Evolutionary conservation across 2,888 invertebrate genomes (phyloP), one percentile per base, ranked within the genome.

Genomic region (Nesidiocoris tenuis): DNA sequence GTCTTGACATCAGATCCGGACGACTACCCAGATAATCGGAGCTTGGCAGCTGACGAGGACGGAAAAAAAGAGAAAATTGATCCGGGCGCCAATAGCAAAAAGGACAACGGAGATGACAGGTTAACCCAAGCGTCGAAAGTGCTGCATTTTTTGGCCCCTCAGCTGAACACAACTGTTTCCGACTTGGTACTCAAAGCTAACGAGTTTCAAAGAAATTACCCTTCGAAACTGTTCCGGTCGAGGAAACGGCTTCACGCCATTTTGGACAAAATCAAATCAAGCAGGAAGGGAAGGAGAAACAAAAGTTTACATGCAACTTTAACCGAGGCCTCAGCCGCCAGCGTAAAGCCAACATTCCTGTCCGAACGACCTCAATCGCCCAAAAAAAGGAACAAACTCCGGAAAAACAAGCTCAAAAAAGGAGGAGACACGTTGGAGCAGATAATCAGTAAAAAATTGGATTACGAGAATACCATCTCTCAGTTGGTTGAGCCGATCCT

Each of bases 91-190:
- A n/a, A n/a, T n/a, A n/a, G n/a, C n/a, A n/a, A n/a, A n/a, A n/a
- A n/a, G n/a, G n/a, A n/a, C n/a, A n/a, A n/a, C n/a, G n/a, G n/a
- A n/a, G n/a, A n/a, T n/a, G n/a, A n/a, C n/a, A n/a, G n/a, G n/a
- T n/a, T n/a, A n/a, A n/a, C n/a, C n/a, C n/a, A n/a, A n/a, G n/a
- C 67, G 9, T 21, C 21, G n/a, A 18, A 55, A 9, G 67, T 67
- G 19, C 67, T 67, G n/a, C 22, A 55, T 54, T 67, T 67, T 21
- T 56, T 67, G 56, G 67, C 67, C 7, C 67, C 67, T 55, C 67
- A 67, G 18, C 21, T 67, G 21, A n/a, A 21, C 1, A 21, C 18
- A 56, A 67, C 21, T n/a, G 67, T 67, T 16, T 21, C 67, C 5
- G 55, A n/a, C 5, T 22, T 67, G 9, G 21, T 67, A 2, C 7